Conservation (phyloP, 2,797 vertebrate genomes). For the Sebastes hopkinsi region DNA sequence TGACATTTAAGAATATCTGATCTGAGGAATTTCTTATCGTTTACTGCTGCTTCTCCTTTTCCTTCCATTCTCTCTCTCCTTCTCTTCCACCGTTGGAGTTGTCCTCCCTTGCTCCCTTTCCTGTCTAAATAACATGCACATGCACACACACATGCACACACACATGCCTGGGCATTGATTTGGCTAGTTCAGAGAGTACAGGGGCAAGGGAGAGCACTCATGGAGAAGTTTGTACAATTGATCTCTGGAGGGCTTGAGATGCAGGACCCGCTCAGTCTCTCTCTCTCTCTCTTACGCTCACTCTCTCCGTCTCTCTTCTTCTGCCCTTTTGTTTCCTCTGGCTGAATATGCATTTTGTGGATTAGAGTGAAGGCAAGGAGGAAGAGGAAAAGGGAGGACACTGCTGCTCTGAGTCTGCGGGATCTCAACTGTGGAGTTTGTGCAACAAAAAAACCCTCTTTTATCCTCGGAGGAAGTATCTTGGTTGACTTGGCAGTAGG, state of each 20-base stretch:
- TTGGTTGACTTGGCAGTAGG: conserved; percentile 58
- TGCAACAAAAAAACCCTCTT: conserved; percentile 13
- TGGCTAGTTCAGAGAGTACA: conserved; percentile 62
- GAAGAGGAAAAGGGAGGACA: conserved; percentile 25
- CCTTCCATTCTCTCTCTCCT: not conserved
- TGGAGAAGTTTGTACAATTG: conserved; percentile 84
- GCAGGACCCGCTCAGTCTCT: conserved; percentile 47
- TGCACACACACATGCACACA: conserved; percentile 22
- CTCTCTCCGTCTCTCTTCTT: conserved; percentile 9
- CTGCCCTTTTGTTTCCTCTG: conserved; percentile 46
- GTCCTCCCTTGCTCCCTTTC: conserved; percentile 33
- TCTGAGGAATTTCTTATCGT: conserved; percentile 75
- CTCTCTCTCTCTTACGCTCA: conserved; percentile 10
- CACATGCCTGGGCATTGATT: conserved; percentile 70
- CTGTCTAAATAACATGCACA: conserved; percentile 47
- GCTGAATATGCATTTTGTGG: conserved; percentile 73
- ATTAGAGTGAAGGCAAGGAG: conserved; percentile 49
- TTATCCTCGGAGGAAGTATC: conserved; percentile 58
- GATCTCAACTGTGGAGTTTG: conserved; percentile 55
- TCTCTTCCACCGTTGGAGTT: conserved; percentile 13
- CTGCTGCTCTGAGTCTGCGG: conserved; percentile 31
- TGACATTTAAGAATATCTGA: conserved; percentile 84
- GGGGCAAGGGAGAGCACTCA: conserved; percentile 70
- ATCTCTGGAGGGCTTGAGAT: conserved; percentile 77
- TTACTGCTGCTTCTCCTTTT: conserved; percentile 43